Evolutionary conservation across 2,888 invertebrate genomes (phyloP).

Genomic region (Neoascia interrupta): DNA sequence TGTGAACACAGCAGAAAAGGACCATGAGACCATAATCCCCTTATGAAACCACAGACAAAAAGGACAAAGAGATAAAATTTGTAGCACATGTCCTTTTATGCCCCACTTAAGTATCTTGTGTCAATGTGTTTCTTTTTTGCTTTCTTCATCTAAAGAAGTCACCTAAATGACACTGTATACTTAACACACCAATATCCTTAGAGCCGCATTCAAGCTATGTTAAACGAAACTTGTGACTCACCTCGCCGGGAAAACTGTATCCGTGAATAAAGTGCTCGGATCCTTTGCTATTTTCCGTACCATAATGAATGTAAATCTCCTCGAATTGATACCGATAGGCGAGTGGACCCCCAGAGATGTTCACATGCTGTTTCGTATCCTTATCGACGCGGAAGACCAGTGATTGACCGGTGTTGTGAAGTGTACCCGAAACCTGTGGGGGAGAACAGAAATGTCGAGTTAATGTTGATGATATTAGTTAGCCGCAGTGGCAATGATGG

Average conservation of each 20-base stretch:
- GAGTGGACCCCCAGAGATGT: constrained; percentile 97
- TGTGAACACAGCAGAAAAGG: constrained; percentile 44
- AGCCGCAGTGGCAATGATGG: constrained; percentile 21
- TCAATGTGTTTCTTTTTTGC: neutral
- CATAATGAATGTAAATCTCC: constrained; percentile 97
- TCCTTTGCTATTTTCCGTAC: constrained; percentile 92
- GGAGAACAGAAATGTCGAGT: too few relatives aligned
- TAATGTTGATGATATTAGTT: too few relatives aligned
- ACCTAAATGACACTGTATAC: constrained; percentile 22
- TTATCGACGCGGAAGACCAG: constrained; percentile 94
- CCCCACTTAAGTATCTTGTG: constrained; percentile 37
- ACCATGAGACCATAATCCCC: constrained; percentile 59
- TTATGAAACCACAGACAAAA: constrained; percentile 61
- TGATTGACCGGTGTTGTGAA: constrained; percentile 96
- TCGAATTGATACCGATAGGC: constrained; percentile 97
- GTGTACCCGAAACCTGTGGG: constrained; percentile 91
- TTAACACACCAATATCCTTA: neutral
- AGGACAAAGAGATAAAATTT: constrained; percentile 54
- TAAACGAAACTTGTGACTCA: constrained; percentile 80
- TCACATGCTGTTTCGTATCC: constrained; percentile 93
- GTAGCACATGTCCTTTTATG: constrained; percentile 53
- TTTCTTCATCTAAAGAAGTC: neutral
- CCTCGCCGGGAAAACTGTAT: constrained; percentile 98
- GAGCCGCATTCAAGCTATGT: neutral
- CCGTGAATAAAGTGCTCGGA: constrained; percentile 98